phyloP scores from a whole-genome alignment of 2,797 vertebrate species.

The Perodicticus potto region DNA sequence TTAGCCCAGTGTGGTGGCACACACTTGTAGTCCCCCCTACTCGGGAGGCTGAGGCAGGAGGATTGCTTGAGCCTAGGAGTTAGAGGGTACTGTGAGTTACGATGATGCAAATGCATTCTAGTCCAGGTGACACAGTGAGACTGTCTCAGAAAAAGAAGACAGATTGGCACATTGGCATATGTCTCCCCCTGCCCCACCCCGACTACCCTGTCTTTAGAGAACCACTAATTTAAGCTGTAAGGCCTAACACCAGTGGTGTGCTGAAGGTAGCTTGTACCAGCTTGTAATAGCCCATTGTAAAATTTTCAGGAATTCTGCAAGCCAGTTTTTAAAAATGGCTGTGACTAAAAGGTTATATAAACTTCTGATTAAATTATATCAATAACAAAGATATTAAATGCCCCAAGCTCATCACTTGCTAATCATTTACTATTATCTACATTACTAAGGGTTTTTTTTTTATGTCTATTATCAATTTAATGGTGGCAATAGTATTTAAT shows the following conservation, averaged over 20 bases:
- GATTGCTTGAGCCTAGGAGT: neutral
- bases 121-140: neutral
- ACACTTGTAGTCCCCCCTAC: neutral
- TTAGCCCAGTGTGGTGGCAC: neutral
- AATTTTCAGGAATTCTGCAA: conserved; percentile 40
- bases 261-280: neutral
- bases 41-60: neutral
- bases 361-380: neutral
- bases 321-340: neutral
- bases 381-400: neutral
- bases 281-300: neutral
- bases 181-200: rapidly evolving
- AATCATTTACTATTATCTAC: neutral
- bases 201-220: neutral
- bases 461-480: neutral
- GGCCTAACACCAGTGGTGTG: neutral
- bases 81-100: neutral
- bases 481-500: neutral
- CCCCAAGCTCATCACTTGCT: neutral
- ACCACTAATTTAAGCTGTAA: neutral
- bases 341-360: neutral
- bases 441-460: neutral
- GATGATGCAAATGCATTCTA: neutral
- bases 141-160: neutral
- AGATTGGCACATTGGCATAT: neutral